Evolutionary conservation across 2,888 invertebrate genomes (phyloP).

Genomic region (Notodonta dromedarius): DNA sequence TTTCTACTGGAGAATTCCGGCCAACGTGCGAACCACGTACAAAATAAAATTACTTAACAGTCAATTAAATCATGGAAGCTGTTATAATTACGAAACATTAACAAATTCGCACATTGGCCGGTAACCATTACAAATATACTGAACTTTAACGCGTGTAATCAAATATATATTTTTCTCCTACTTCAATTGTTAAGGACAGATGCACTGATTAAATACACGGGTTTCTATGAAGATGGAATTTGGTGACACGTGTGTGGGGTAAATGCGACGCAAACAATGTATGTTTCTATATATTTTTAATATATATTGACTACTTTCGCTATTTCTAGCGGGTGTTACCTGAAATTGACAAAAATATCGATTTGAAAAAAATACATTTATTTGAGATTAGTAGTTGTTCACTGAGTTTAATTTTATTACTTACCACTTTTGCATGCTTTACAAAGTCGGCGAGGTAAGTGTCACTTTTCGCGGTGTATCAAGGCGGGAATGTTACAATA

Average conservation of each 20-base stretch:
- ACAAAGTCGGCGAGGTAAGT: no score
- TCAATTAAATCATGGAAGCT: neutral
- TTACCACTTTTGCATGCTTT: no score
- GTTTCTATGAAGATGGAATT: conserved; percentile 11
- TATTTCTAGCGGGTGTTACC: conserved; percentile 22
- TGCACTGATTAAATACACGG: conserved; percentile 2
- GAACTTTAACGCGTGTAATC: neutral
- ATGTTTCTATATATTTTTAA: conserved; percentile 22
- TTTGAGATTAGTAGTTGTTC: no score
- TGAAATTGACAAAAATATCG: conserved; percentile 22
- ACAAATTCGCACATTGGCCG: conserved; percentile 3
- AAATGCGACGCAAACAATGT: conserved; percentile 37
- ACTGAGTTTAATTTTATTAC: no score
- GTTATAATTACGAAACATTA: neutral
- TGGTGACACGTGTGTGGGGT: conserved; percentile 18
- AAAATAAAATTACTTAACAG: neutral
- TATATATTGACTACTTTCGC: conserved; percentile 34
- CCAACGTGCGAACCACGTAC: neutral
- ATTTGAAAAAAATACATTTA: neutral
- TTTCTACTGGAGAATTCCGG: neutral
- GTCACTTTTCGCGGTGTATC: no score
- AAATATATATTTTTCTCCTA: neutral
- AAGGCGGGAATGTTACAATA: no score
- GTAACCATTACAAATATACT: neutral
- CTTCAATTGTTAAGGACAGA: neutral